These are phyloP conservation scores for Ectemnius lituratus DNA, from an alignment of 2,888 invertebrate species.

Conservation along the genomic window DNA sequence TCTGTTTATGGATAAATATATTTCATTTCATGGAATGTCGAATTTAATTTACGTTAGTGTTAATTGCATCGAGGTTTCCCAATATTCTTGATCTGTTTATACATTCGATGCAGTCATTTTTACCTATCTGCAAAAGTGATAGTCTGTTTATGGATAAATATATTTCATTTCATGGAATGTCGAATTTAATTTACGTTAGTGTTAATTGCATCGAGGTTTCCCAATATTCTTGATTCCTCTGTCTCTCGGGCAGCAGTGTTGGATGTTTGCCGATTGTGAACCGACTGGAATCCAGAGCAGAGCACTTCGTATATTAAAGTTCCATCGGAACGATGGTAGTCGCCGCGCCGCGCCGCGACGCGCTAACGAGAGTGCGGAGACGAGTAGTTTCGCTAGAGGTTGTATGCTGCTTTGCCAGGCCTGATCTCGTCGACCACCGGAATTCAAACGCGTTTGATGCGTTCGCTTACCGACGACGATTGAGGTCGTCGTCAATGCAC, in stretches of 20 bases:
- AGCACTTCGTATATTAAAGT: conserved; percentile 7
- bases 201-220: neutral
- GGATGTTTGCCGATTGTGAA: neutral
- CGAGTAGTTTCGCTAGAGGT: too few relatives aligned
- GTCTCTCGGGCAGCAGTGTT: too few relatives aligned
- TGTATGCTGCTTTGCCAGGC: too few relatives aligned
- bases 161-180: neutral
- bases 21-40: neutral
- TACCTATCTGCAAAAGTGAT: too few relatives aligned
- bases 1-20: too few relatives aligned
- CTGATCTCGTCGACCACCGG: conserved; percentile 17
- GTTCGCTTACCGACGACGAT: conserved; percentile 37
- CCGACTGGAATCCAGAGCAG: neutral
- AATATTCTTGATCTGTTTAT: too few relatives aligned
- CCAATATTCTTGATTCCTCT: too few relatives aligned
- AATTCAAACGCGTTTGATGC: conserved; percentile 49
- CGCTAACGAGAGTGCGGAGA: too few relatives aligned
- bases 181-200: neutral
- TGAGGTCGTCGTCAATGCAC: conserved; percentile 51
- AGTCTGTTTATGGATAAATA: too few relatives aligned
- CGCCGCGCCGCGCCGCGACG: too few relatives aligned
- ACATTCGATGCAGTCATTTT: too few relatives aligned
- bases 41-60: neutral
- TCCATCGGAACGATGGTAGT: neutral
- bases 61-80: neutral